These are phyloP conservation scores for Drosophila greeni DNA, from an alignment of 2,888 invertebrate genomes.

Conservation along the genomic window DNA sequence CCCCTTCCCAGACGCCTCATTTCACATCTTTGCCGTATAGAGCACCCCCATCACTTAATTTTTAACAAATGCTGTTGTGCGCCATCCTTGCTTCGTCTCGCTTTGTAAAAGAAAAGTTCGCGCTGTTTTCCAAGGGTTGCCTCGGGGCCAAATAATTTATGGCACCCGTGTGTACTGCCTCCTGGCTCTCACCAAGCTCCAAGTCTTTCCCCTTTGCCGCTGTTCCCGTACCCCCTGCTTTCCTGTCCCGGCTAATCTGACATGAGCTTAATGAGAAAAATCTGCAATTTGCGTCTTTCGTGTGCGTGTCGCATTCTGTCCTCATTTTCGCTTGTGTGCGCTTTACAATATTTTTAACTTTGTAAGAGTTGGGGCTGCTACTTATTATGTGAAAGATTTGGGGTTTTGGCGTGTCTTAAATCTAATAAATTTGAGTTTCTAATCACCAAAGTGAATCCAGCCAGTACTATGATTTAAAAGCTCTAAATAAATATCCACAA, in stretches of 20 bases:
- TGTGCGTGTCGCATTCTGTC: slow-evolving; percentile 45
- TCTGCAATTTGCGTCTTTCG: slow-evolving; percentile 58
- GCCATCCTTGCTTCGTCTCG: slow-evolving; percentile 17
- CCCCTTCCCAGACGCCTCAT: slow-evolving; percentile 39
- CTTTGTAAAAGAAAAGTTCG: slow-evolving; percentile 45
- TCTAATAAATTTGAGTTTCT: not conserved
- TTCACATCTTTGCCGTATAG: slow-evolving; percentile 32
- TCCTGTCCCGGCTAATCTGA: slow-evolving; percentile 41
- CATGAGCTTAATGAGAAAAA: slow-evolving; percentile 68
- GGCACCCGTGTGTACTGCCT: slow-evolving; percentile 63
- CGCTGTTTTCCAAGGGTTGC: slow-evolving; percentile 66
- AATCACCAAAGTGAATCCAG: not conserved
- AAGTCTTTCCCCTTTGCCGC: slow-evolving; percentile 8
- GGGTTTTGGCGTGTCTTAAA: not conserved
- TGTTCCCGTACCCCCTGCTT: not conserved
- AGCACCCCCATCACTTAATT: slow-evolving; percentile 72
- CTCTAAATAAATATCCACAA: not conserved
- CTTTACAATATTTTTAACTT: slow-evolving; percentile 63
- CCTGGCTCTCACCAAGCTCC: slow-evolving; percentile 26
- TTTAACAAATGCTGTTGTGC: slow-evolving; percentile 64
- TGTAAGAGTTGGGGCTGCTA: slow-evolving; percentile 28
- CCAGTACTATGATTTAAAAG: not conserved
- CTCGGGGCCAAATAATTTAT: slow-evolving; percentile 63
- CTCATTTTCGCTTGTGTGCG: slow-evolving; percentile 65
- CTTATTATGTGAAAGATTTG: not conserved